Conservation (phyloP, 2,888 invertebrate species). For the Charanyca ferruginea region DNA sequence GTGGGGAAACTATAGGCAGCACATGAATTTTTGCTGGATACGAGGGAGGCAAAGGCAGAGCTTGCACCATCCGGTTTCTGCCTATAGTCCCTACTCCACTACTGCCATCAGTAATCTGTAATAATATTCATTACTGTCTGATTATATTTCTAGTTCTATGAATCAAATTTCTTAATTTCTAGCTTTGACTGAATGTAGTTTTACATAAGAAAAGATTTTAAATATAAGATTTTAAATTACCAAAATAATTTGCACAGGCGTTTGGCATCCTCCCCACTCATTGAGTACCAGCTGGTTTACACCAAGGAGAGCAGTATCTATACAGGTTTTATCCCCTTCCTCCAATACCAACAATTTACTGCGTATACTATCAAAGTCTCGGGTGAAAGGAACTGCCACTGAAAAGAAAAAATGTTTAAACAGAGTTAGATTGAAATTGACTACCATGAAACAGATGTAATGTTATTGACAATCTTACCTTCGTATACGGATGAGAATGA, state of each 20-base stretch:
- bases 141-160: not conserved
- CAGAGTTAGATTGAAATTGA: not conserved
- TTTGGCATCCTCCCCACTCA: conserved; percentile 98
- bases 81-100: conserved; percentile 84
- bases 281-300: conserved; percentile 95
- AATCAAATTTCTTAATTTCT: too few species aligned
- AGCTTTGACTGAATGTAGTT: not conserved
- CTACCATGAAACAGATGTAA: not conserved
- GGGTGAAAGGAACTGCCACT: conserved; percentile 96
- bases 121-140: not conserved
- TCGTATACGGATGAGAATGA: conserved; percentile 85
- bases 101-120: conserved; percentile 87
- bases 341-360: conserved; percentile 94
- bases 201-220: not conserved
- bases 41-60: conserved; percentile 94
- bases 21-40: conserved; percentile 96
- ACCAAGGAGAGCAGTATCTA: conserved; percentile 95
- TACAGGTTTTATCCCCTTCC: conserved; percentile 96
- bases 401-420: conserved; percentile 28
- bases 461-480: conserved; percentile 71
- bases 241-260: conserved; percentile 93
- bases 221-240: conserved; percentile 63
- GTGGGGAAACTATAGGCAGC: conserved; percentile 93
- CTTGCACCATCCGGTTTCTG: conserved; percentile 82
- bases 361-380: conserved; percentile 96